phyloP scores from a whole-genome alignment of 2,113 vertebrate species.

The Oxyruncus cristatus region DNA sequence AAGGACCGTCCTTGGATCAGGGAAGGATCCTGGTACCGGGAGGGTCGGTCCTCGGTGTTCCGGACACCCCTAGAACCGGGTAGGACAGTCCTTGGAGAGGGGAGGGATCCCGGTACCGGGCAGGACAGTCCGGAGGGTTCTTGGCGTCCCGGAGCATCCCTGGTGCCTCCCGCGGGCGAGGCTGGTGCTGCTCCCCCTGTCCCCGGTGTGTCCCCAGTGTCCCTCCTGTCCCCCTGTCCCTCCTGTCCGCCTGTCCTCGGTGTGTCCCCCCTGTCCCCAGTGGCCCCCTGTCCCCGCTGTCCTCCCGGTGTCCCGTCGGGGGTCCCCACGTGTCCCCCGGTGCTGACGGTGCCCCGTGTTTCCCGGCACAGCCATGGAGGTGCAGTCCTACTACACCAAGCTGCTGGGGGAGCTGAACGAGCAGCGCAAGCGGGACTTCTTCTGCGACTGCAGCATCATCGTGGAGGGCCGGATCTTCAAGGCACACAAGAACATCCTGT shows the following conservation, averaged over 20 bases:
- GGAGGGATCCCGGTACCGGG: not conserved
- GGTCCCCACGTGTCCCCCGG: not conserved
- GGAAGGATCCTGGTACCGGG: not conserved
- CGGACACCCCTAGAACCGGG: not conserved
- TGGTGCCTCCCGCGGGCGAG: not conserved
- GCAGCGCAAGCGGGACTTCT: slow-evolving; percentile 93
- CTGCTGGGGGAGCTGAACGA: slow-evolving; percentile 93
- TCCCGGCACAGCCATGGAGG: slow-evolving; percentile 81
- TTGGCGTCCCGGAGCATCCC: not conserved
- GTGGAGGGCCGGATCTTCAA: slow-evolving; percentile 97
- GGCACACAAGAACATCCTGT: slow-evolving; percentile 95
- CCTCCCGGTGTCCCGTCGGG: not conserved
- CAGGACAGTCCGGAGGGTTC: not conserved
- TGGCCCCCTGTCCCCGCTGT: not conserved
- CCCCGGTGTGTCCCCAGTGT: too few relatives aligned
- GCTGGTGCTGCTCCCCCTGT: not conserved
- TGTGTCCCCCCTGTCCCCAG: too few relatives aligned
- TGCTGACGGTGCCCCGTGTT: not conserved
- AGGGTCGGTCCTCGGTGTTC: too few relatives aligned
- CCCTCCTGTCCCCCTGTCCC: too few relatives aligned
- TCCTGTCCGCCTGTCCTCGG: too few relatives aligned
- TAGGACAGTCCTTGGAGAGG: not conserved
- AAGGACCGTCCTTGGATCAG: fast-evolving
- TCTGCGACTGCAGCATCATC: slow-evolving; percentile 97
- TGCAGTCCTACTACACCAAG: slow-evolving; percentile 88